These are phyloP conservation scores for Agriotes lineatus DNA, from an alignment of 2,888 invertebrate species.

Conservation along the genomic window DNA sequence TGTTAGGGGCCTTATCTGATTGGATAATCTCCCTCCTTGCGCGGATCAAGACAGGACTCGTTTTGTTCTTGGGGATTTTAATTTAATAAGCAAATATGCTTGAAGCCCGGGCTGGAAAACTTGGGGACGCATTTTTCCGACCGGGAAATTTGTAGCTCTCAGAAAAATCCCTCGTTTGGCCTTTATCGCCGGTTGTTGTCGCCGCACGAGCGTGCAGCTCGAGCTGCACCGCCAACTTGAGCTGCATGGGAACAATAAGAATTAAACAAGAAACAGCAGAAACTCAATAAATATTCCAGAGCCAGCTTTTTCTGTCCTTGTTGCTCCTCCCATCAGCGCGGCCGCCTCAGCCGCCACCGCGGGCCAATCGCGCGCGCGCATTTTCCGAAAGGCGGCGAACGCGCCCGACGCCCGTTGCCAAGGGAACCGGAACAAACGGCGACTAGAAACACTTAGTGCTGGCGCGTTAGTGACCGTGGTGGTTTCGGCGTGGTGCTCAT, in stretches of 20 bases:
- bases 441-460: constrained; percentile 64
- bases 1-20: constrained; percentile 67
- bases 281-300: constrained; percentile 53
- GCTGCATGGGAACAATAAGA: constrained; percentile 26
- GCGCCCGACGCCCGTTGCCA: constrained; percentile 63
- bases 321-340: constrained; percentile 42
- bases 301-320: constrained; percentile 44
- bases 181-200: no score
- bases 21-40: constrained; percentile 66
- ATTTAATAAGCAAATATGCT: constrained; percentile 5
- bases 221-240: not conserved
- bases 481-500: constrained; percentile 56
- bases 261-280: constrained; percentile 36
- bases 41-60: constrained; percentile 37
- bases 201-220: no score
- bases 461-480: constrained; percentile 63
- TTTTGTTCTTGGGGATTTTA: constrained; percentile 27
- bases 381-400: constrained; percentile 55
- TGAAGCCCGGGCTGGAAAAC: no score
- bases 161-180: no score
- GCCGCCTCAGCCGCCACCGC: constrained; percentile 42
- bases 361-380: constrained; percentile 54
- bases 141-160: no score
- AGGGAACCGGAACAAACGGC: constrained; percentile 64
- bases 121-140: no score